These are phyloP conservation scores for Aphidius colemani DNA, from an alignment of 2,888 invertebrate genomes.

Conservation along the genomic window DNA sequence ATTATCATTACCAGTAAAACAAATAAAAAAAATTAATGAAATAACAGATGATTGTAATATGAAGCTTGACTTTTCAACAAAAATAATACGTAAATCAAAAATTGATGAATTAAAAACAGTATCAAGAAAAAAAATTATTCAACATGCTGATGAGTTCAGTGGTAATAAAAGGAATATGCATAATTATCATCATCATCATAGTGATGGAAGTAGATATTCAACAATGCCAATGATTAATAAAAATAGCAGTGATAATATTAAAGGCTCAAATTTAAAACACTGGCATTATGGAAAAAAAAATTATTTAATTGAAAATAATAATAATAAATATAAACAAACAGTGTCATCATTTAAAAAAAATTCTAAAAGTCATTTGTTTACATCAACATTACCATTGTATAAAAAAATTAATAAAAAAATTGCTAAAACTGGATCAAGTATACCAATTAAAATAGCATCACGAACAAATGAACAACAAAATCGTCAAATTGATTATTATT, in stretches of 20 bases:
- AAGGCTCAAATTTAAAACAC: conserved; percentile 1
- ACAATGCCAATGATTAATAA: neutral
- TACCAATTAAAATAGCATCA: conserved; percentile 40
- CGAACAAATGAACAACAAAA: conserved; percentile 27
- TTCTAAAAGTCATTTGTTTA: no score
- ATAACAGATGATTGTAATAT: conserved; percentile 34
- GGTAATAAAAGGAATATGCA: neutral
- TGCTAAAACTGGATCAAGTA: conserved; percentile 37
- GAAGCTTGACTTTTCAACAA: conserved; percentile 34
- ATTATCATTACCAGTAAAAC: conserved; percentile 41
- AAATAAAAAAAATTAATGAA: neutral
- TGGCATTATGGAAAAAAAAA: neutral
- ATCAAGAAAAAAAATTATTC: conserved; percentile 52
- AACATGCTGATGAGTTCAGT: conserved; percentile 40
- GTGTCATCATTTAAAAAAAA: no score
- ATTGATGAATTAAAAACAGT: conserved; percentile 41
- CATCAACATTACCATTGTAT: conserved; percentile 47
- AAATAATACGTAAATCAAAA: conserved; percentile 35
- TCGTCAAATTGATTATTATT: conserved; percentile 23
- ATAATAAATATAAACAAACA: no score
- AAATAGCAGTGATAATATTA: conserved; percentile 2
- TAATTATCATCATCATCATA: no score
- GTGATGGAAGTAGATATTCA: neutral
- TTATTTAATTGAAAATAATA: conserved; percentile 2
- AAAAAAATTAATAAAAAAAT: conserved; percentile 45